Conservation (phyloP, 2,113 vertebrate genomes). For the Gobius niger region DNA sequence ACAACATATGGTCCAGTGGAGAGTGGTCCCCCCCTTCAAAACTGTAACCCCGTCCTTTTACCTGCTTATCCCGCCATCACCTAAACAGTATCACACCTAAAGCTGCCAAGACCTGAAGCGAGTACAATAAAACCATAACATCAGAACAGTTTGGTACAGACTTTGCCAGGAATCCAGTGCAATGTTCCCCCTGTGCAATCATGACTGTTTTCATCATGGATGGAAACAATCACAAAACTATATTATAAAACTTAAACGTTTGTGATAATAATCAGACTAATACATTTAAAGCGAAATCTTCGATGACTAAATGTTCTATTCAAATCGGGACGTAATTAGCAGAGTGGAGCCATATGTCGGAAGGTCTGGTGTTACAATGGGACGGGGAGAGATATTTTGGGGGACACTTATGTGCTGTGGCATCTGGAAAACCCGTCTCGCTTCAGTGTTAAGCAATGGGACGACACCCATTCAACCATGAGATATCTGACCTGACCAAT, state of each 20-base stretch:
- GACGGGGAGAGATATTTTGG: conserved; percentile 57
- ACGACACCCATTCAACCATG: conserved; percentile 69
- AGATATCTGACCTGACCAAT: conserved; percentile 83
- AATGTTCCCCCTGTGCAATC: not conserved
- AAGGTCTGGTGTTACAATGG: conserved; percentile 52
- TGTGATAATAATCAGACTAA: not conserved
- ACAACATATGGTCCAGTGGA: conserved; percentile 77
- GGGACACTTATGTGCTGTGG: conserved; percentile 58
- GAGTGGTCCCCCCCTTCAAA: conserved; percentile 29
- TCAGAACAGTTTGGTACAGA: conserved; percentile 57
- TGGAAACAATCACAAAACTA: no score
- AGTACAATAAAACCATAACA: conserved; percentile 48
- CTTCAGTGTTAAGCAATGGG: conserved; percentile 60
- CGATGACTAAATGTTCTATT: not conserved
- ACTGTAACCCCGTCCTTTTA: conserved; percentile 13
- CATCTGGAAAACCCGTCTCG: conserved; percentile 76
- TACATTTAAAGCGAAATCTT: not conserved
- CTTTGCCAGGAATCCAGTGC: conserved; percentile 43
- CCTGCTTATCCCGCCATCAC: conserved; percentile 1
- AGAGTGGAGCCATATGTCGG: conserved; percentile 73
- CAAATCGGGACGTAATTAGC: conserved; percentile 52
- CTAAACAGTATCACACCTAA: conserved; percentile 36
- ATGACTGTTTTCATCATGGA: no score
- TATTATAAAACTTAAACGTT: not conserved
- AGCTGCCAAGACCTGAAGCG: conserved; percentile 40